Percentiles rank a stretch among this genome's conserved stretches.
These are phyloP conservation scores for Netelia virgata DNA, from an alignment of 2,888 invertebrate genomes.

Conservation along the genomic window DNA sequence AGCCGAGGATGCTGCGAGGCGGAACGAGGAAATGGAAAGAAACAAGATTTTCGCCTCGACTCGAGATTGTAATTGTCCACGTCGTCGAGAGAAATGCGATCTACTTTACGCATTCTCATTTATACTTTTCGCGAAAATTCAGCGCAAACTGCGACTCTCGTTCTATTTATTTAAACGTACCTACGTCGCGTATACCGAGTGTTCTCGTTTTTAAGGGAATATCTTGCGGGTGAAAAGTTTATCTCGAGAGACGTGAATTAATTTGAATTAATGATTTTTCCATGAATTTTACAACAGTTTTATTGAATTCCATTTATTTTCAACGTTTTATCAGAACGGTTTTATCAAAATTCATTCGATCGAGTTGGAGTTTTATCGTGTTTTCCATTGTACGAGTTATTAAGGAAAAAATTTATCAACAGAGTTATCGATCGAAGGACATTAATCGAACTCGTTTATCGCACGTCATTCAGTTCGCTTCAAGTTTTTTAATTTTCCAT, in stretches of 20 bases:
- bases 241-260: background rate
- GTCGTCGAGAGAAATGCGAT: conserved; percentile 43
- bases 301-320: too few species aligned
- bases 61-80: background rate
- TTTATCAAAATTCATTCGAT: too few species aligned
- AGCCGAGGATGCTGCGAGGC: background rate
- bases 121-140: conserved; percentile 11
- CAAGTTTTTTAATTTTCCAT: background rate
- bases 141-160: background rate
- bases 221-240: background rate
- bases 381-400: too few species aligned
- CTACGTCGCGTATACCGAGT: background rate
- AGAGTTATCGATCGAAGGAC: too few species aligned
- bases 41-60: conserved; percentile 1
- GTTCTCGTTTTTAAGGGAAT: background rate
- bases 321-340: too few species aligned
- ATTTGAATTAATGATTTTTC: background rate
- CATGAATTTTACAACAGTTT: too few species aligned
- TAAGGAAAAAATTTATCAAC: too few species aligned
- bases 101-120: conserved; percentile 51
- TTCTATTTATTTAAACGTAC: background rate
- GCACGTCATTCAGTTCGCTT: too few species aligned
- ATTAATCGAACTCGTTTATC: too few species aligned
- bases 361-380: too few species aligned
- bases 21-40: background rate